Percentiles rank a stretch among this genome's conserved stretches.
These are phyloP conservation scores for Pocillopora meandrina DNA, from an alignment of 92 coral and sea anemone species.

Conservation along the genomic window DNA sequence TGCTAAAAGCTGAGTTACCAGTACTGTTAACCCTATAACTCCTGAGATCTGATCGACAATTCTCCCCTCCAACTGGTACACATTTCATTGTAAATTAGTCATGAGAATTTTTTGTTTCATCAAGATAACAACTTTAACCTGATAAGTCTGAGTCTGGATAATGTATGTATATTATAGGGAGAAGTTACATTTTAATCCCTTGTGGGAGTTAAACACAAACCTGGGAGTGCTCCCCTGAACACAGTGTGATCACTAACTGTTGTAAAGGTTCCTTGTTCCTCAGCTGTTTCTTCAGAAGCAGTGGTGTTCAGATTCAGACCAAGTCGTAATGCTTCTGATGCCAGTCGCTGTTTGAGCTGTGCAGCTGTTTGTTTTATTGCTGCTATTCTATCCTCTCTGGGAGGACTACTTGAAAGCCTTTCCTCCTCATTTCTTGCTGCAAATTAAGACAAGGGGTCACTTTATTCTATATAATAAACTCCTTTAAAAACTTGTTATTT, in stretches of 20 bases:
- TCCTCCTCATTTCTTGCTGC: constrained; percentile 4
- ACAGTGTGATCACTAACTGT: constrained; percentile 49
- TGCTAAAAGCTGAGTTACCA: neutral
- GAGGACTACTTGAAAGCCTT: constrained; percentile 54
- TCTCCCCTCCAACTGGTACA: too few species aligned
- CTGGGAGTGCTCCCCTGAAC: constrained; percentile 89
- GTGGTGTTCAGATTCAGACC: constrained; percentile 66
- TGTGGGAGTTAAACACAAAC: constrained; percentile 25
- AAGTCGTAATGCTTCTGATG: constrained; percentile 86
- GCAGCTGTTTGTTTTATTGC: constrained; percentile 91
- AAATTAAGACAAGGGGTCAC: neutral
- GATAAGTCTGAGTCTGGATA: too few species aligned
- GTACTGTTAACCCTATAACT: too few species aligned
- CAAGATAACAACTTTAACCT: too few species aligned
- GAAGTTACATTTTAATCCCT: neutral
- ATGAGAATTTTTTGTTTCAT: too few species aligned
- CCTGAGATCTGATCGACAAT: too few species aligned
- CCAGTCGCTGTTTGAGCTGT: constrained; percentile 86
- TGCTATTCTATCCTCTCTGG: constrained; percentile 86
- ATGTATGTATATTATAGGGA: too few species aligned
- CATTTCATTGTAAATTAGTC: too few species aligned
- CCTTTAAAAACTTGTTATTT: neutral
- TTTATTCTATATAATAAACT: neutral
- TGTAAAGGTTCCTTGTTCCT: constrained; percentile 24
- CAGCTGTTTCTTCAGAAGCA: constrained; percentile 42